phyloP scores from a whole-genome alignment of 2,888 invertebrate species.

The Lasius platythorax region DNA sequence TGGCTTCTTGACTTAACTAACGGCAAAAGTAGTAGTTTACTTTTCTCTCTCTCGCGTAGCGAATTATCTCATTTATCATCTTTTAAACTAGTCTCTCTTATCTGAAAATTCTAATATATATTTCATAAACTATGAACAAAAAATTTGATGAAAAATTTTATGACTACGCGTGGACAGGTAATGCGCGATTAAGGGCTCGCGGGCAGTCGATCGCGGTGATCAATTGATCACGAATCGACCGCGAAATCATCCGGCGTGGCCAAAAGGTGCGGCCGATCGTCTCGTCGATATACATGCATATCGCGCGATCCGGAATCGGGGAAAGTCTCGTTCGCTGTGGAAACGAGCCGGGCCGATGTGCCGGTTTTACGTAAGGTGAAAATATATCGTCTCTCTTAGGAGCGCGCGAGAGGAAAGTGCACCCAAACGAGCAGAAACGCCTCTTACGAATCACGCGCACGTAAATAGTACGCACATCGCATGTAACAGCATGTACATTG shows the following conservation, averaged over 20 bases:
- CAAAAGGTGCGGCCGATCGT: slow-evolving; percentile 58
- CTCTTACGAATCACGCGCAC: slow-evolving; percentile 67
- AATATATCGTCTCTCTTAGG: slow-evolving; percentile 73
- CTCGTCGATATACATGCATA: slow-evolving; percentile 55
- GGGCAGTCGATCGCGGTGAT: not conserved
- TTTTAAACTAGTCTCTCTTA: not conserved
- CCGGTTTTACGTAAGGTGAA: slow-evolving; percentile 82
- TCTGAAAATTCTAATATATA: not conserved
- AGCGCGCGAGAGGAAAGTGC: slow-evolving; percentile 36
- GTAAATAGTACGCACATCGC: slow-evolving; percentile 61
- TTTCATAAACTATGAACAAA: not conserved
- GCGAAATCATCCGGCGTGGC: slow-evolving; percentile 37
- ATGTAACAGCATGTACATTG: not conserved
- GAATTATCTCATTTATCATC: not conserved
- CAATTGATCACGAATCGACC: not conserved
- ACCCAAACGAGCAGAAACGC: slow-evolving; percentile 33
- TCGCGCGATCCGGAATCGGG: slow-evolving; percentile 74
- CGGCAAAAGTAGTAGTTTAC: not conserved
- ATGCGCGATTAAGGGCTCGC: not conserved
- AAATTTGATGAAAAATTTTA: not conserved
- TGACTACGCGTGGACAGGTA: not conserved
- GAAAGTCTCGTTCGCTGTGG: slow-evolving; percentile 77
- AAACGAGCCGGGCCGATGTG: slow-evolving; percentile 75
- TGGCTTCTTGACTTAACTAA: not conserved
- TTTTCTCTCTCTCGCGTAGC: not conserved